Conservation (phyloP, 64 coral and sea anemone genomes). For the Pachyseris speciosa region DNA sequence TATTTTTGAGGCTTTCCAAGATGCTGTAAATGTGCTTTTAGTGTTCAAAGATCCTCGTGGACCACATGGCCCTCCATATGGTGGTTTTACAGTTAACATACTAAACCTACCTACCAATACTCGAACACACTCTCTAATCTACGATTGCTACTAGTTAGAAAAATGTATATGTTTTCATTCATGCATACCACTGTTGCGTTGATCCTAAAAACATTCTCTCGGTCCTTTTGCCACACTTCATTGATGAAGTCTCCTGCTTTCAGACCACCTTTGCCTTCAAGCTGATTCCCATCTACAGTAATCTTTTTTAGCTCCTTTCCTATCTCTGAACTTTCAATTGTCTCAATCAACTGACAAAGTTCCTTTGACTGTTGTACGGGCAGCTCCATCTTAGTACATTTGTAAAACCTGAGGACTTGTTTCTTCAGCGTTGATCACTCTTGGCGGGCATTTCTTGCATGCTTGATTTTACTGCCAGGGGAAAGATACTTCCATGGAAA, state of each 20-base stretch:
- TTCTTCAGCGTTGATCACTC: constrained; percentile 8
- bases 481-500: constrained; percentile 26
- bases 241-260: constrained; percentile 39
- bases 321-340: constrained; percentile 19
- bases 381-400: constrained; percentile 17
- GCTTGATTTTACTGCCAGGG: not conserved
- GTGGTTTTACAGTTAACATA: not conserved
- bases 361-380: constrained; percentile 26
- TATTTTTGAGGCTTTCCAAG: no score
- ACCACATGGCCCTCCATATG: no score
- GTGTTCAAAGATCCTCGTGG: no score
- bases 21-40: no score
- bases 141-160: not conserved
- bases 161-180: not conserved
- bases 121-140: no score
- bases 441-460: not conserved
- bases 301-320: constrained; percentile 35
- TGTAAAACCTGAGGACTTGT: constrained; percentile 21
- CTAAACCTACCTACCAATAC: not conserved
- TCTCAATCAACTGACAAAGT: constrained; percentile 30
- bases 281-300: constrained; percentile 22
- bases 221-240: constrained; percentile 36
- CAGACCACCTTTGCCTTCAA: not conserved
- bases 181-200: constrained; percentile 31
- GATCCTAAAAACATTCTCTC: constrained; percentile 45